Base-by-base conservation (phyloP, 2,113 vertebrate species). In the Synodontis membranacea region DNA sequence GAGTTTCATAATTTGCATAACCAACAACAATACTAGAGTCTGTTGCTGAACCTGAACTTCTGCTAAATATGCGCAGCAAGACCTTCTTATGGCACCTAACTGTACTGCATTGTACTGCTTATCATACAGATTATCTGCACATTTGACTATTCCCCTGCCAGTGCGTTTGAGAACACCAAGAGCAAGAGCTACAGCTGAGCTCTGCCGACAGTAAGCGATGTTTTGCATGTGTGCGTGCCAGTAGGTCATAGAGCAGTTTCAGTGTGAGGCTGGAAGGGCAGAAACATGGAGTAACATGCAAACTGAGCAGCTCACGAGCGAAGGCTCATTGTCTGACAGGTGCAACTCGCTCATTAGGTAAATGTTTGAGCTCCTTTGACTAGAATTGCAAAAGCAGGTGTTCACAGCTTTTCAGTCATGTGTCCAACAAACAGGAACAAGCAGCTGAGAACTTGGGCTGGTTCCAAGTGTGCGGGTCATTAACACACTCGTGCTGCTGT, bases 271-370 rank as follows among this genome's bases (percentile, higher is more conserved):
- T 81, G 66, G 83, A 88, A 86, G 85, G 83, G 39, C 80, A 88
- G 89, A 91, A 89, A 76, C 34, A 66, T n/a, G 64, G 89, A 90
- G 90, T 89, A 91, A 90, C 72, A 92, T 92, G 91, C 91, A 92
- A 92, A 92, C 87, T 10, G 42, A 80, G 31, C 3, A 21, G 44
- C 48, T 64, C 46, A 64, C 50, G 50, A 85, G 66, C 52, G 39
- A 70, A 79, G 76, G 68, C n/a, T 68, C 44, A 68, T 86, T 88
- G 88, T 90, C 79, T 66, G 54, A 48, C 82, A 88, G 87, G 84
- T 88, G 90, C 74, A 78, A 79, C 70, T 60, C 21, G 28, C 52
- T 86, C 46, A 81, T 80, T 90, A 86, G 89, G 89, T 84, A 89
- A 89, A 89, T 88, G 87, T 90, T 74, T 74, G 58, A 80, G 82